A percentile compares a stretch with the other conserved stretches of the same genome.
Evolutionary conservation across 2,797 vertebrate genomes (phyloP).

Genomic region (Anisognathus igniventris): DNA sequence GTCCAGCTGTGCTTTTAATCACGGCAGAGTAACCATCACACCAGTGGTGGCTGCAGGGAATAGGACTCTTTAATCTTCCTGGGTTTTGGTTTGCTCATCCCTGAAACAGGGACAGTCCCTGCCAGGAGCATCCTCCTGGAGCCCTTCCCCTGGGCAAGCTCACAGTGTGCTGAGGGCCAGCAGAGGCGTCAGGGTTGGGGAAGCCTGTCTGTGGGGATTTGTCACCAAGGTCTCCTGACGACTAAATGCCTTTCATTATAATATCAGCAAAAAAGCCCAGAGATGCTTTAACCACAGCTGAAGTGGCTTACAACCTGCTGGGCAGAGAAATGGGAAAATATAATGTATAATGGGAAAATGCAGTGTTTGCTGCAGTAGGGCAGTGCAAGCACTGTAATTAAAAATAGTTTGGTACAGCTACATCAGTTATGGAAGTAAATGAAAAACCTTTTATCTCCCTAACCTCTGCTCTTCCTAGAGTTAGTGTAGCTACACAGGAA

Average conservation of each 20-base stretch:
- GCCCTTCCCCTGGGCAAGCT: background rate
- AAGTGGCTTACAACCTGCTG: background rate
- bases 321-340: background rate
- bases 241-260: background rate
- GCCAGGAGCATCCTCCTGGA: background rate
- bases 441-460: background rate
- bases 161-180: no score
- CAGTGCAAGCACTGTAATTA: background rate
- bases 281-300: background rate
- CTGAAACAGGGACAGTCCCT: fast-evolving
- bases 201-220: background rate
- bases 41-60: background rate
- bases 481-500: background rate
- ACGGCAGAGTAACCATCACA: fast-evolving
- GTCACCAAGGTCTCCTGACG: background rate
- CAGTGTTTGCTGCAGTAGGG: background rate
- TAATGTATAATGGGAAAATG: background rate
- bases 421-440: background rate
- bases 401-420: background rate
- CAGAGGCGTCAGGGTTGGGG: no score
- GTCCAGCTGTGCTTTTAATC: background rate
- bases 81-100: background rate
- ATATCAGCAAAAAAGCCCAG: background rate
- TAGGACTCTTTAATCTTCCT: background rate
- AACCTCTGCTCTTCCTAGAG: background rate